Base-by-base conservation (phyloP, 1,140 invertebrate genomes). In the Carposina sasakii region DNA sequence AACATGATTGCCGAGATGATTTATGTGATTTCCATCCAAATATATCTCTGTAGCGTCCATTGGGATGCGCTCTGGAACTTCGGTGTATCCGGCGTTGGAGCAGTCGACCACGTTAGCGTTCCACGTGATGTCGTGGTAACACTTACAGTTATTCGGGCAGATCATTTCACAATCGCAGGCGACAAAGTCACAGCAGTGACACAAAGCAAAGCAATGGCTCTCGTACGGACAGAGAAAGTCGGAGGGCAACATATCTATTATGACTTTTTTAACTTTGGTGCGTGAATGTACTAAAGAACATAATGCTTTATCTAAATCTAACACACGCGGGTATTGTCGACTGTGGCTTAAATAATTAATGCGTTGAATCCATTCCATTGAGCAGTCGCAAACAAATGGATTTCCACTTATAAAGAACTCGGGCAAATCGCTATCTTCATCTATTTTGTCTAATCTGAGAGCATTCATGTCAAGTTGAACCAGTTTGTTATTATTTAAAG, bases 161-260 rank as follows among this genome's bases (percentile, higher is more conserved):
- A 92, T 95, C 94, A 96, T 96, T 85, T 95, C 92, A 81, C 94
- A 96, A 70, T 95, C 94, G 78, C 94, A 96, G 21, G 94, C 94
- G 67, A 95, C 93, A 71, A 94, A 96, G 48, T 96, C 93, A 82
- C 94, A 96, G 77, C 94, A 96, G 72, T 96, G 93, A 74, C 94
- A 96, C 1, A 95, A 86, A 2, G 93, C 91, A 70, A 95, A 96
- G 82, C 94, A 96, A 78, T 96, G 94, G n/a, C 91, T 91, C 67
- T 93, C 91, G 81, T 96, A 96, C 5, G 90, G 89, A 79, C 94
- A 96, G 33, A 96, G 85, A 82, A 96, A 96, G 68, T 95, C 92
- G 8, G 93, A 92, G 13, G 92, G 86, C 69, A 91, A 90, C 37
- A 93, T 91, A 66, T 93, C 90, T 34, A 94, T 87, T 45, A 96